A percentile compares a stretch with the other conserved stretches of the same genome.
These are phyloP conservation scores for Buphagus erythrorhynchus DNA, from an alignment of 2,797 vertebrate species.

Conservation along the genomic window DNA sequence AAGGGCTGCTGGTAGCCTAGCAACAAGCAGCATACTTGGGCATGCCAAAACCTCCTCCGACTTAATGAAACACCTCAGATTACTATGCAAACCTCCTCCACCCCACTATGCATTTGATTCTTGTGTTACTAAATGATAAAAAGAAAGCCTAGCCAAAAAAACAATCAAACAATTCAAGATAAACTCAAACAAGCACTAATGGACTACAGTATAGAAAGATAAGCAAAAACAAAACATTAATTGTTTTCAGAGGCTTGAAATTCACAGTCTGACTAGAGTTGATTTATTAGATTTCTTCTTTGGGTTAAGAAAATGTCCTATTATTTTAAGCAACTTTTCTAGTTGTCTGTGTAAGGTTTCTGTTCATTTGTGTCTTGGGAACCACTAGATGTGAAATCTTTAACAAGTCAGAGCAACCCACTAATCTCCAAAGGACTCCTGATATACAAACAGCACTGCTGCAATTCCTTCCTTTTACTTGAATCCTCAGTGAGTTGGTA, in stretches of 20 bases:
- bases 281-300: background rate
- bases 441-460: background rate
- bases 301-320: background rate
- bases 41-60: slow-evolving; percentile 47
- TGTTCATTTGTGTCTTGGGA: background rate
- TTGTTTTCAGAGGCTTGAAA: background rate
- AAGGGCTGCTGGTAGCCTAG: slow-evolving; percentile 74
- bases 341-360: background rate
- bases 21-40: slow-evolving; percentile 69
- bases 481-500: background rate
- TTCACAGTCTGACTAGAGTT: background rate
- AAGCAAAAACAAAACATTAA: background rate
- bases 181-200: background rate
- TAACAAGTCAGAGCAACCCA: background rate
- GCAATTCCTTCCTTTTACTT: background rate
- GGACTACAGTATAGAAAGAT: background rate
- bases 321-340: background rate
- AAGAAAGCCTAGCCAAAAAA: background rate
- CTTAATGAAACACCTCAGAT: slow-evolving; percentile 50
- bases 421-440: background rate
- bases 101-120: background rate
- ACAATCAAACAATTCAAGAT: background rate
- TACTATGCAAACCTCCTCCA: slow-evolving; percentile 1
- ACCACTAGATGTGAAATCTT: background rate
- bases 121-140: background rate